phyloP scores from a whole-genome alignment of 2,797 vertebrate genomes.

The Chrosomus eos region DNA sequence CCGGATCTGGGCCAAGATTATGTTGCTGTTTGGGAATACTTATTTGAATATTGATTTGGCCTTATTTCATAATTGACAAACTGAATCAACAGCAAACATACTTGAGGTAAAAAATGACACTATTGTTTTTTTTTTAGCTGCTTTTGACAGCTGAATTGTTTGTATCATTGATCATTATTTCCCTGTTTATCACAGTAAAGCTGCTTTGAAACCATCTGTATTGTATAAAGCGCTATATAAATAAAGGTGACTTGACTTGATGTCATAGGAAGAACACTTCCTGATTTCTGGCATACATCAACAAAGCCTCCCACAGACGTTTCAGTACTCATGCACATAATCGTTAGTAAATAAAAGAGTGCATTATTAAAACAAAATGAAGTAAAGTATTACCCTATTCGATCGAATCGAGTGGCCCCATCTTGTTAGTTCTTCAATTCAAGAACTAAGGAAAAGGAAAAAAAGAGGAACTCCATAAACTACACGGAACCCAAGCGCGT shows the following conservation, averaged over 20 bases:
- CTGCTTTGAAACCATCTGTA: not conserved
- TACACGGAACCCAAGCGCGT: not conserved
- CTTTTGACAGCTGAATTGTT: not conserved
- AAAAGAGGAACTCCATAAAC: not conserved
- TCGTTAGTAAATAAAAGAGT: not conserved
- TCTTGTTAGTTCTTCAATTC: not conserved
- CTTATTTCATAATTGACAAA: not conserved
- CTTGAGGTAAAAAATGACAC: not conserved
- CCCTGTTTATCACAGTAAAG: not conserved
- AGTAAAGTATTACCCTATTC: conserved; percentile 20
- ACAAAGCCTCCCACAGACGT: not conserved
- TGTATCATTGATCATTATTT: not conserved
- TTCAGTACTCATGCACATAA: not conserved
- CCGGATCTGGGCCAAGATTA: too few relatives aligned
- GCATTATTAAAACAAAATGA: not conserved
- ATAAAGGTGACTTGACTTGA: not conserved
- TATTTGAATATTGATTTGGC: too few relatives aligned
- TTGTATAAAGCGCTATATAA: not conserved
- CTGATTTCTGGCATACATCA: conserved; percentile 15
- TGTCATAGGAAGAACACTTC: conserved; percentile 6
- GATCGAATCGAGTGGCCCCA: not conserved
- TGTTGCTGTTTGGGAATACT: too few relatives aligned
- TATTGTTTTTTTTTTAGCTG: not conserved
- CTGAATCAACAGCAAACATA: not conserved
- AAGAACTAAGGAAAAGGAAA: not conserved